phyloP scores from a whole-genome alignment of 2,113 vertebrate genomes.

The Syngnathus scovelli region DNA sequence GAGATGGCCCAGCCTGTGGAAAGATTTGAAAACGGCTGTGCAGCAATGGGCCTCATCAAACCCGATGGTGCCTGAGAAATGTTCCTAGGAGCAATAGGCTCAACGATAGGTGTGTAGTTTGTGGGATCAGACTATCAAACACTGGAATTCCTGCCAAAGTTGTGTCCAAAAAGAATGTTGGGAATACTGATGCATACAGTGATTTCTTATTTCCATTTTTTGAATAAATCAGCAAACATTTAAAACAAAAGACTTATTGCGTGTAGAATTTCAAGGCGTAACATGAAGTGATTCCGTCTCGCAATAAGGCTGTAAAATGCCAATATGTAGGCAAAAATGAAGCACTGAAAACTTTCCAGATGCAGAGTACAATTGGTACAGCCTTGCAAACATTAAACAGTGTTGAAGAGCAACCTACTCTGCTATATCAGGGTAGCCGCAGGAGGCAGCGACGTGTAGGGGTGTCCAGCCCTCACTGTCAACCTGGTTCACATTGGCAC shows the following conservation, averaged over 20 bases:
- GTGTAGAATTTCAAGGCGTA: no score
- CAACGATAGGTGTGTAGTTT: not conserved
- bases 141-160: not conserved
- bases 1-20: not conserved
- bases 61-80: not conserved
- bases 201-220: no score
- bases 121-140: not conserved
- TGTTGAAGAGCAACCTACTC: constrained; percentile 72
- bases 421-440: constrained; percentile 86
- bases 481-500: constrained; percentile 85
- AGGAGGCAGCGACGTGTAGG: constrained; percentile 89
- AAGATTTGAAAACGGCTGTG: not conserved
- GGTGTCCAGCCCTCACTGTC: constrained; percentile 96
- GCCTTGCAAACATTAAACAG: constrained; percentile 1
- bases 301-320: not conserved
- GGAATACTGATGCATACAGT: no score
- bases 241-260: no score
- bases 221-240: no score
- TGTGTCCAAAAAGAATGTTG: not conserved
- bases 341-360: not conserved
- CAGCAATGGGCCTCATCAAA: not conserved
- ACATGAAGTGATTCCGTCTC: no score
- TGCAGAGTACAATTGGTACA: constrained; percentile 7
- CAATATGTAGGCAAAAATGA: not conserved
- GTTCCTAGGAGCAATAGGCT: not conserved